phyloP scores from a whole-genome alignment of 2,113 vertebrate species.

The Pomatostomus ruficeps region DNA sequence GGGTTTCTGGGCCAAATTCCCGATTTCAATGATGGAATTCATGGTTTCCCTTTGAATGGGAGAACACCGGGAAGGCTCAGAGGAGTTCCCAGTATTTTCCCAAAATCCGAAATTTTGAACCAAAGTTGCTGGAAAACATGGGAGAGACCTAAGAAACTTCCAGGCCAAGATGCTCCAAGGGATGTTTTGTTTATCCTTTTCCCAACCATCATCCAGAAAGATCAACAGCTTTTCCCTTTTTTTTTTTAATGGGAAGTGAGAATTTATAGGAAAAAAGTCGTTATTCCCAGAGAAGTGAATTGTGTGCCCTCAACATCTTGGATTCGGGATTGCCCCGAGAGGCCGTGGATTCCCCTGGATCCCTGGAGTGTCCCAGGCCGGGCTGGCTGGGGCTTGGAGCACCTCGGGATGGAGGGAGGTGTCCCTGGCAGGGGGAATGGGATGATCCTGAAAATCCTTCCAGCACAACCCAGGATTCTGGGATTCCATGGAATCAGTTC shows the following conservation, averaged over 20 bases:
- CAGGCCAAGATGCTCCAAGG: not conserved
- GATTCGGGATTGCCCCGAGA: too few relatives aligned
- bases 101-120: not conserved
- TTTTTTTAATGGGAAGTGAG: too few relatives aligned
- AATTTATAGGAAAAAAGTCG: too few relatives aligned
- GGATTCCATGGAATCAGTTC: too few relatives aligned
- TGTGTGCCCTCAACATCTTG: too few relatives aligned
- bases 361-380: not conserved
- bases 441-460: not conserved
- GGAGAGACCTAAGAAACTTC: not conserved
- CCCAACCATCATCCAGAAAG: not conserved
- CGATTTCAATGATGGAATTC: not conserved
- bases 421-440: not conserved
- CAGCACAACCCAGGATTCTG: too few relatives aligned
- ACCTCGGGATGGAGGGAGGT: too few relatives aligned
- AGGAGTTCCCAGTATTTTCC: not conserved
- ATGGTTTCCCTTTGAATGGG: not conserved
- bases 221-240: not conserved
- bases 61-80: not conserved
- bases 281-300: too few relatives aligned
- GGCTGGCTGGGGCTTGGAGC: too few relatives aligned
- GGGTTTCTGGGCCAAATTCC: not conserved
- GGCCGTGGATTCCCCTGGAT: not conserved
- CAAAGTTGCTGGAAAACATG: not conserved
- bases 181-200: not conserved